Percentiles rank a stretch among this genome's conserved stretches.
Evolutionary conservation across 2,888 invertebrate genomes (phyloP).

Genomic region (Volucella inflata): DNA sequence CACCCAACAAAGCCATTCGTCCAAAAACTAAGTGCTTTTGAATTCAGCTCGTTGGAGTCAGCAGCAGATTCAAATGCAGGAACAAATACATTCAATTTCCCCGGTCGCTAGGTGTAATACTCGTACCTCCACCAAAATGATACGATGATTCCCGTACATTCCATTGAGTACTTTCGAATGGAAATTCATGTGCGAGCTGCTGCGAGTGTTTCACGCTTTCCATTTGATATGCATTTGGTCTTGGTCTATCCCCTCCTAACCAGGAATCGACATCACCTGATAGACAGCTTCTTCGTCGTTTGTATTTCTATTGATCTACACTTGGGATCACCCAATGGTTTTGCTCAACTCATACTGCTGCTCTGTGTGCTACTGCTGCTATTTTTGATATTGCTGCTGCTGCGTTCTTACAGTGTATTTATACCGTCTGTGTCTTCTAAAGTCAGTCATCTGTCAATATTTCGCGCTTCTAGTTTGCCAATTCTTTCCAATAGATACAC

Average conservation of each 20-base stretch:
- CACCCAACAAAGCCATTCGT: constrained; percentile 25
- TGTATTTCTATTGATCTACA: constrained; percentile 52
- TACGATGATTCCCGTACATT: constrained; percentile 26
- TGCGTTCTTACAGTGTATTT: too few species aligned
- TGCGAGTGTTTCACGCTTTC: constrained; percentile 38
- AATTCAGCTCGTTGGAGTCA: constrained; percentile 53
- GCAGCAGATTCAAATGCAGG: constrained; percentile 8
- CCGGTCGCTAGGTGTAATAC: constrained; percentile 2
- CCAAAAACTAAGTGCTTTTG: constrained; percentile 69
- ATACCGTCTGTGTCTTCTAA: constrained; percentile 8
- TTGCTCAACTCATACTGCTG: too few species aligned
- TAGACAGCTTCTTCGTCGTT: constrained; percentile 50
- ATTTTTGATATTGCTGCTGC: too few species aligned
- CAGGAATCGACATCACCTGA: constrained; percentile 49
- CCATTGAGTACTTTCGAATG: constrained; percentile 54
- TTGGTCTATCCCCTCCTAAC: constrained; percentile 16
- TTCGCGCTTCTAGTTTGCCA: constrained; percentile 72
- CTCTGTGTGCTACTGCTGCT: too few species aligned
- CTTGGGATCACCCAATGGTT: constrained; percentile 33
- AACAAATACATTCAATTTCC: constrained; percentile 42
- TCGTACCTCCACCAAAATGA: constrained; percentile 17
- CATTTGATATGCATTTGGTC: constrained; percentile 60
- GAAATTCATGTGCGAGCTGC: constrained; percentile 62
- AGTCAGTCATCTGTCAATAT: constrained; percentile 73
- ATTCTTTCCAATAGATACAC: constrained; percentile 60